These are phyloP conservation scores for Gambusia yucatana DNA, from an alignment of 2,797 vertebrate genomes.

Conservation along the genomic window DNA sequence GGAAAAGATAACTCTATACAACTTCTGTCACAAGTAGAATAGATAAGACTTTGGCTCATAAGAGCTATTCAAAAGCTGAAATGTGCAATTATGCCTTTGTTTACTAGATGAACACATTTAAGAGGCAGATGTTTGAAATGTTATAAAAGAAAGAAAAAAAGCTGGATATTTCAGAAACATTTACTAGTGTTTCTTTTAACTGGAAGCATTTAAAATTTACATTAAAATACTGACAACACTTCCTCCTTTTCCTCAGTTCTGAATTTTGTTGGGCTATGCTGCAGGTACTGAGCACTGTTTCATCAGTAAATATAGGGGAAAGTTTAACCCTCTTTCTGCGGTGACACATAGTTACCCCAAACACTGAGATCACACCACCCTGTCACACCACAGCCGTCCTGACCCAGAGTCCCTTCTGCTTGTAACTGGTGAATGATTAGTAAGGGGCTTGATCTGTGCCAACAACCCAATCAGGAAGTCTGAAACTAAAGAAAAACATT, in stretches of 20 bases:
- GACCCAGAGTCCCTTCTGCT: constrained; percentile 2
- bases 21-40: not conserved
- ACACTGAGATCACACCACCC: constrained; percentile 59
- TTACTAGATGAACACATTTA: constrained; percentile 16
- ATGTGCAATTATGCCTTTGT: constrained; percentile 22
- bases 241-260: not conserved
- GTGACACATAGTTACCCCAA: constrained; percentile 47
- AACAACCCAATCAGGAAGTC: not conserved
- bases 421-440: constrained; percentile 15
- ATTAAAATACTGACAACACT: not conserved
- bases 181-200: not conserved
- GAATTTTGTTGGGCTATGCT: not conserved
- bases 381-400: constrained; percentile 51
- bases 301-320: constrained; percentile 60
- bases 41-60: constrained; percentile 55
- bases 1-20: constrained; percentile 38
- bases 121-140: not conserved
- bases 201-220: not conserved
- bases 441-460: not conserved
- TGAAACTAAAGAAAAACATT: not conserved
- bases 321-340: constrained; percentile 45
- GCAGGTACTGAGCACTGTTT: constrained; percentile 18
- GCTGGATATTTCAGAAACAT: not conserved
- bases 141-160: not conserved
- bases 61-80: constrained; percentile 16